Percentiles rank a stretch among this genome's conserved stretches.
Conservation (phyloP, 2,113 vertebrate species). For the Noturus placidus region DNA sequence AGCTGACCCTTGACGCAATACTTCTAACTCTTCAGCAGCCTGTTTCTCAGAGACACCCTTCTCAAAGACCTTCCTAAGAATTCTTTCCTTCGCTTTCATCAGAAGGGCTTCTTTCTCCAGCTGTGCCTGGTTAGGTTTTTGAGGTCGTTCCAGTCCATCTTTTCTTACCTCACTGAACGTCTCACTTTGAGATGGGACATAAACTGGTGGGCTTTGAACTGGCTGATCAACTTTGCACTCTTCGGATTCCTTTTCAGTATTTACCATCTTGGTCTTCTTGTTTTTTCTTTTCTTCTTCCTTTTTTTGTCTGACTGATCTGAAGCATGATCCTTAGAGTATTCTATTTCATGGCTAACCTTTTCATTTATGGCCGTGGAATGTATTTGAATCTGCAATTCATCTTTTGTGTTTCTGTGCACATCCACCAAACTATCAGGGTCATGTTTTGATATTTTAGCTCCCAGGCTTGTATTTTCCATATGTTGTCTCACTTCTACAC, state of each 20-base stretch:
- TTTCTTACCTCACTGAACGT: slow-evolving; percentile 36
- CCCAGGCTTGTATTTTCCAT: background rate
- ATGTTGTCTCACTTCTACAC: background rate
- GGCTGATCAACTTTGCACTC: slow-evolving; percentile 33
- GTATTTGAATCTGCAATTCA: slow-evolving; percentile 11
- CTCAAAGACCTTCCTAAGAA: slow-evolving; percentile 73
- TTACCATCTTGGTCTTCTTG: slow-evolving; percentile 62
- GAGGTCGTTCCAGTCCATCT: slow-evolving; percentile 49
- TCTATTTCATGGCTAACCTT: slow-evolving; percentile 15
- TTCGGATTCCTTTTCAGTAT: slow-evolving; percentile 41
- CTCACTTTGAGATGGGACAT: slow-evolving; percentile 7
- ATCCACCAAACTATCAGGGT: background rate
- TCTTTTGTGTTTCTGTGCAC: background rate
- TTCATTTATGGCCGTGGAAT: background rate
- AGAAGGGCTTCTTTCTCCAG: slow-evolving; percentile 68
- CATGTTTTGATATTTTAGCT: background rate
- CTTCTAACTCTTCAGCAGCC: slow-evolving; percentile 68
- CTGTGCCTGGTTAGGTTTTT: slow-evolving; percentile 53
- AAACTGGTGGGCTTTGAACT: slow-evolving; percentile 34
- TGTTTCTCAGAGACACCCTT: slow-evolving; percentile 68
- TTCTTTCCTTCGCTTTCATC: slow-evolving; percentile 73
- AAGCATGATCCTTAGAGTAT: background rate
- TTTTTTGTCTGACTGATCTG: slow-evolving; percentile 58
- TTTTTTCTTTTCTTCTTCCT: slow-evolving; percentile 68
- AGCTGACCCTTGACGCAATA: slow-evolving; percentile 59